phyloP scores from a whole-genome alignment of 1,140 invertebrate species.

The Spodoptera frugiperda region DNA sequence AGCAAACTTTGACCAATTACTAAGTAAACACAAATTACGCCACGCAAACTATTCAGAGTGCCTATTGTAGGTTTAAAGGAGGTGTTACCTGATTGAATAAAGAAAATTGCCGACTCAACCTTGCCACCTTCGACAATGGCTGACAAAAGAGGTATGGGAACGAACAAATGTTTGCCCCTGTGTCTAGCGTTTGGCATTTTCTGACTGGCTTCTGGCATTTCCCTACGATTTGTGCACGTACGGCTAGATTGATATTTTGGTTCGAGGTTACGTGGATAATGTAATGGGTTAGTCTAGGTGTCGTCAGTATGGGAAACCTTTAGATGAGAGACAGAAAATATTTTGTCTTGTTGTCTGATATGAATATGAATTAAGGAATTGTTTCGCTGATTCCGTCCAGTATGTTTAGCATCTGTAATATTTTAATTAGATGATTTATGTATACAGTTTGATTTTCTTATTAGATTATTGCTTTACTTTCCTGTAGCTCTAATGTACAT shows the following conservation, averaged over 20 bases:
- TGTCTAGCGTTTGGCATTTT: conserved; percentile 50
- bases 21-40: conserved; percentile 30
- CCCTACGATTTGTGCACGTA: conserved; percentile 24
- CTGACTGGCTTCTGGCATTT: conserved; percentile 51
- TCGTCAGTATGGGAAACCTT: background rate
- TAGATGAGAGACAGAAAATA: too few relatives aligned
- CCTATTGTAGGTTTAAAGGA: conserved; percentile 31
- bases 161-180: conserved; percentile 58
- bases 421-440: too few relatives aligned
- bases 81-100: conserved; percentile 60
- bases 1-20: conserved; percentile 21
- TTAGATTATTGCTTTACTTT: too few relatives aligned
- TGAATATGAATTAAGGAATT: too few relatives aligned
- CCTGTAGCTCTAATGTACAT: too few relatives aligned
- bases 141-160: conserved; percentile 59
- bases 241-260: conserved; percentile 34
- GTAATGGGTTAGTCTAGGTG: background rate
- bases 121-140: conserved; percentile 53
- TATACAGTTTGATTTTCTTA: too few relatives aligned
- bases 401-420: too few relatives aligned
- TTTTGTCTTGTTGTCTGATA: too few relatives aligned
- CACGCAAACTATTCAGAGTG: conserved; percentile 37
- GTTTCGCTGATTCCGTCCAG: too few relatives aligned
- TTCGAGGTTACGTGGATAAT: background rate
- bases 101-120: conserved; percentile 58